Base-by-base conservation (phyloP, 2,113 vertebrate genomes). In the Neolamprologus fasciatus region DNA sequence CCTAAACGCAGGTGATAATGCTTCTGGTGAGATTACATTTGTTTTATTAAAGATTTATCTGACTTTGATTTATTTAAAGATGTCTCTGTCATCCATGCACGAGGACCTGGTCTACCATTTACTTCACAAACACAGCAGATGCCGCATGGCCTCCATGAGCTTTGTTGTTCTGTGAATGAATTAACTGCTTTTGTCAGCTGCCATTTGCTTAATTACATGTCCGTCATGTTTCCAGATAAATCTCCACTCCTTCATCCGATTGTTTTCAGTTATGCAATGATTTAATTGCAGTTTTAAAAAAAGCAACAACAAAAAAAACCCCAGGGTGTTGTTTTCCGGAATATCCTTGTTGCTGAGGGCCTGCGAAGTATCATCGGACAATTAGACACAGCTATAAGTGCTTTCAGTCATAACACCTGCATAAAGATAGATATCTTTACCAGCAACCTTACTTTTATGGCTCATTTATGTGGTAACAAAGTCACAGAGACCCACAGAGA, bases 391-490 rank as follows among this genome's bases (percentile, higher is more conserved):
- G 91, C 89, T 91, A 90, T 68, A 93, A 89, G 90, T 87, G 91
- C 93, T 87, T 78, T 91, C 84, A 96, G 95, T 93, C 95, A 94
- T 93, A 96, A 96, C 94, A 96, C 93, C 96, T 96, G 95, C 96
- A 96, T 95, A 93, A 91, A 96, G 96, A 96, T 96, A 95, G 63
- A 87, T 89, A 96, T 96, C 95, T 96, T 95, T 90, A 91, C 90
- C 89, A 92, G 94, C 94, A 91, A 94, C 87, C 92, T 86, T 85
- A 89, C 88, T 93, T 95, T 94, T 95, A 95, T 91, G 92, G 91
- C 94, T 94, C 94, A 94, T 95, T 96, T 95, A 94, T 95, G 89
- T 94, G 92, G 93, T 94, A 94, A 94, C 94, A 94, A 90, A 87
- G 92, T 93, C n/a, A 21, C 88, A 87, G 42, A 85, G 86, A 87